phyloP scores from a whole-genome alignment of 2,113 vertebrate genomes.

The Colossoma macropomum region DNA sequence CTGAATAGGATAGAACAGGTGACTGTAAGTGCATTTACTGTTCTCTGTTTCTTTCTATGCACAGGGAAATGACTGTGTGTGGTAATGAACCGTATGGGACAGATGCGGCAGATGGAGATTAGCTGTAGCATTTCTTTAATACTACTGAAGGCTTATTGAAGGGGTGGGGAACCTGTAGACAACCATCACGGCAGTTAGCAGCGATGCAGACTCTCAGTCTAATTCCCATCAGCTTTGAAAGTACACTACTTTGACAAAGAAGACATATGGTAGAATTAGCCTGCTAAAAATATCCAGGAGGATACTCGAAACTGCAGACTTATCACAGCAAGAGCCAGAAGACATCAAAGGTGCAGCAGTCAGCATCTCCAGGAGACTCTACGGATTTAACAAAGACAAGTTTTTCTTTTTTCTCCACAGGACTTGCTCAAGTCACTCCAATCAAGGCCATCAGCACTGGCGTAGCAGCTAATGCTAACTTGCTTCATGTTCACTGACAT shows the following conservation, averaged over 20 bases:
- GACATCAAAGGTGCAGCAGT: slow-evolving; percentile 46
- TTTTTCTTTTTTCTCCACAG: neutral
- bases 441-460: too few species aligned
- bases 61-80: too few species aligned
- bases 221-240: slow-evolving; percentile 52
- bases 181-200: neutral
- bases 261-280: slow-evolving; percentile 41
- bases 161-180: slow-evolving; percentile 13
- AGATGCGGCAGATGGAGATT: too few species aligned
- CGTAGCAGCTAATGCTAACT: slow-evolving; percentile 23
- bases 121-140: neutral
- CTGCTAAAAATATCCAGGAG: slow-evolving; percentile 43
- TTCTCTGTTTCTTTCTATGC: too few species aligned
- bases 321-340: slow-evolving; percentile 38
- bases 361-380: slow-evolving; percentile 27
- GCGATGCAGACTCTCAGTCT: slow-evolving; percentile 20
- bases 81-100: too few species aligned
- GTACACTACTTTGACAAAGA: slow-evolving; percentile 34
- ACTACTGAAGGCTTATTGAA: neutral
- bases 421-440: neutral
- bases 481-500: neutral
- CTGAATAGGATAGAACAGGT: too few species aligned
- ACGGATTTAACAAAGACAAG: slow-evolving; percentile 30
- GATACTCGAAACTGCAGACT: slow-evolving; percentile 22
- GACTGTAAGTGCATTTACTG: too few species aligned